These are phyloP conservation scores for Sterrhoptilus dennistouni DNA, from an alignment of 2,113 vertebrate species.

Conservation along the genomic window DNA sequence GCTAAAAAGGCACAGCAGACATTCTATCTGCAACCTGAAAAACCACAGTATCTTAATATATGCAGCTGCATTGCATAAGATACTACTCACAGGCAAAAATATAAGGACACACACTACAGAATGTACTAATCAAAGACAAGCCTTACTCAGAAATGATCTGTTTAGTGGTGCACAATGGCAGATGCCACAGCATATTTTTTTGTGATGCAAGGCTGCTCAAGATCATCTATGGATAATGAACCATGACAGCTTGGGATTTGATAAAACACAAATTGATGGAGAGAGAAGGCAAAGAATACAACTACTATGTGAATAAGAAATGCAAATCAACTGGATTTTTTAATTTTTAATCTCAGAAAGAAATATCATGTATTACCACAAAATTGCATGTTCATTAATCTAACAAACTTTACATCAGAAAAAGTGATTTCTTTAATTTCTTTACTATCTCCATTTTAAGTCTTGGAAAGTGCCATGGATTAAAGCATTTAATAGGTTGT, in stretches of 20 bases:
- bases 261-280: constrained; percentile 20
- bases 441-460: not conserved
- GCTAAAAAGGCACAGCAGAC: not conserved
- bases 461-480: not conserved
- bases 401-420: not conserved
- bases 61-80: not conserved
- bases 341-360: not conserved
- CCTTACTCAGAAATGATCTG: constrained; percentile 28
- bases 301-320: not conserved
- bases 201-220: constrained; percentile 69
- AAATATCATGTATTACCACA: not conserved
- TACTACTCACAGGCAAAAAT: not conserved
- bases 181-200: constrained; percentile 71
- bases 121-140: not conserved
- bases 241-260: constrained; percentile 64
- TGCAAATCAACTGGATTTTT: not conserved
- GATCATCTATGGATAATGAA: constrained; percentile 73
- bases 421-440: not conserved
- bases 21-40: not conserved
- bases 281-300: not conserved
- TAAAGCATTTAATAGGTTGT: not conserved
- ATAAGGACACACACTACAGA: not conserved
- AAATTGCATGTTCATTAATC: not conserved
- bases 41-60: not conserved
- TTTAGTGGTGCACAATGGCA: constrained; percentile 53